phyloP scores from a whole-genome alignment of 2,113 vertebrate genomes.

The Poeciliopsis retropinna region DNA sequence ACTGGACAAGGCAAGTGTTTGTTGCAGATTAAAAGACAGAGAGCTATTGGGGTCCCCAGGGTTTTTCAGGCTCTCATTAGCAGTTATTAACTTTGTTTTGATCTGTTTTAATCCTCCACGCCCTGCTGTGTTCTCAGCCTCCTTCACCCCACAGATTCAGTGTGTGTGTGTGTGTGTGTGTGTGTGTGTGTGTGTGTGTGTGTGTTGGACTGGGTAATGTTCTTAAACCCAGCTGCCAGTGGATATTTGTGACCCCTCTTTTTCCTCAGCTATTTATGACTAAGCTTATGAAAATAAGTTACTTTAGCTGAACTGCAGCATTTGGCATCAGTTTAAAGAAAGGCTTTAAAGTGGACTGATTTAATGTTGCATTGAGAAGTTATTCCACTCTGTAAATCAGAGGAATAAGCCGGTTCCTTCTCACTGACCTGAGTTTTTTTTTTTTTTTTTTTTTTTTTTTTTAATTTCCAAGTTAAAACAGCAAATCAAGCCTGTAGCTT shows the following conservation, averaged over 20 bases:
- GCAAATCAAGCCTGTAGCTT: constrained; percentile 26
- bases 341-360: constrained; percentile 61
- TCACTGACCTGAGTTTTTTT: constrained; percentile 33
- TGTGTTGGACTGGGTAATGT: constrained; percentile 43
- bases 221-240: constrained; percentile 49
- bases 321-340: constrained; percentile 56
- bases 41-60: constrained; percentile 51
- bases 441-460: constrained; percentile 13
- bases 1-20: constrained; percentile 37
- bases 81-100: constrained; percentile 80
- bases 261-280: constrained; percentile 51
- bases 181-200: constrained; percentile 29
- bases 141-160: constrained; percentile 34
- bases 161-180: constrained; percentile 25
- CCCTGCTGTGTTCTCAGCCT: constrained; percentile 60
- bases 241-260: constrained; percentile 58
- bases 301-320: constrained; percentile 50
- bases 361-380: constrained; percentile 54
- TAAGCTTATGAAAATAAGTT: constrained; percentile 58
- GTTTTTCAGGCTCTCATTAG: constrained; percentile 77
- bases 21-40: constrained; percentile 50
- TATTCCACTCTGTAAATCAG: constrained; percentile 53
- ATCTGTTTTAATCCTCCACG: constrained; percentile 78
- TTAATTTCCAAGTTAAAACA: constrained; percentile 1
- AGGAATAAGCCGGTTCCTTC: constrained; percentile 32